phyloP scores from a whole-genome alignment of 2,888 invertebrate species.

The Schizaphis graminum region DNA sequence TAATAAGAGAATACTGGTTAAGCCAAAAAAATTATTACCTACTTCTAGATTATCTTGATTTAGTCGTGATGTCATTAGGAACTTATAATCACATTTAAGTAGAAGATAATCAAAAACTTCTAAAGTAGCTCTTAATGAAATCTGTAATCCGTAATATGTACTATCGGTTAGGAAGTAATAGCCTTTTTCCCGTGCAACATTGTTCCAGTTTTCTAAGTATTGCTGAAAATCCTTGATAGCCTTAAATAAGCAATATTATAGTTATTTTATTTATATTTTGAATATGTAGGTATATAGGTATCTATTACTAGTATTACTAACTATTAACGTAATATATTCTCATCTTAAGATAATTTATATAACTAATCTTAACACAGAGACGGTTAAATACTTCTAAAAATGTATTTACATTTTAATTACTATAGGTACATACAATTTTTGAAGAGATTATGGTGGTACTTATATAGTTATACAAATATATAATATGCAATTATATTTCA shows the following conservation, averaged over 20 bases:
- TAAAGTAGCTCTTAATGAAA: constrained; percentile 24
- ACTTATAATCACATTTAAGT: not conserved
- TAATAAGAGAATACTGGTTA: not conserved
- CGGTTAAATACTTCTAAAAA: too few relatives aligned
- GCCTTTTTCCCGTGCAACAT: constrained; percentile 9
- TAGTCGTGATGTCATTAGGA: too few relatives aligned
- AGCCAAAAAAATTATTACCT: constrained; percentile 18
- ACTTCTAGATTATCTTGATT: constrained; percentile 19
- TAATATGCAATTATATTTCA: too few relatives aligned
- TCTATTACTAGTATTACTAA: too few relatives aligned
- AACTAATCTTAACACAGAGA: too few relatives aligned
- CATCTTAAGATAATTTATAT: too few relatives aligned
- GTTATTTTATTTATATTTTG: not conserved
- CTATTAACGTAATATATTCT: too few relatives aligned
- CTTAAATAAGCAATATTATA: not conserved
- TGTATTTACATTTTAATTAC: too few relatives aligned
- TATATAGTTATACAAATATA: too few relatives aligned
- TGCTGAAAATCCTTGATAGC: constrained; percentile 23
- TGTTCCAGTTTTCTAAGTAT: constrained; percentile 7
- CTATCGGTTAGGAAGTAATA: constrained; percentile 19
- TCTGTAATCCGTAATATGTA: not conserved
- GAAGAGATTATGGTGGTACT: too few relatives aligned
- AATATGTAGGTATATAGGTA: too few relatives aligned
- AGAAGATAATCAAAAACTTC: constrained; percentile 13
- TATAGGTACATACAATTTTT: too few relatives aligned